Evolutionary conservation across 2,888 invertebrate species (phyloP), one percentile per base, ranked within the genome.

Genomic region (Drosophila mettleri): DNA sequence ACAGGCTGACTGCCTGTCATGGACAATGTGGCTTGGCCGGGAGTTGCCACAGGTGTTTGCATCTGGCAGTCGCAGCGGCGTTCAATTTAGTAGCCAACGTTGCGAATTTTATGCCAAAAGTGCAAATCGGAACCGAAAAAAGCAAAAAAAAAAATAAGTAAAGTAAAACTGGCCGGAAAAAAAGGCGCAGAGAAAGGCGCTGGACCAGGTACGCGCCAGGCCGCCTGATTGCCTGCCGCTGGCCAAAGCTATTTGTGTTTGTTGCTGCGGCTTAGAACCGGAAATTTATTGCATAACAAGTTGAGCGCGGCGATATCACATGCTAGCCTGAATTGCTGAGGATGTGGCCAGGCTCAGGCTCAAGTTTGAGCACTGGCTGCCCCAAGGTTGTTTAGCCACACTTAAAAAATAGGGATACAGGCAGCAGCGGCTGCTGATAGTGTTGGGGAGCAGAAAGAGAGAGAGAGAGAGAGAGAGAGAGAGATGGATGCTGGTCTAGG

Each of bases 231-330:
- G 67, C 46, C 51, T 31, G 67, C 48, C 27, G 36, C 27, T 52
- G 52, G 63, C 67, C 63, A 78, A 84, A 69, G 69, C 49, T 61
- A 53, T 74, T 29, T 51, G 38, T 79, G 55, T 46, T 33, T 33
- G 22, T 39, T 68, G 52, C 49, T 71, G 55, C 54, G 16, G 61
- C 62, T 69, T 80, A 83, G 80, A 88, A 86, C 88, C 88, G 86
- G 86, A 89, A 78, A 86, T 86, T 88, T 89, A 89, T 88, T 86
- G 86, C 89, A 86, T 86, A 89, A 86, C 88, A 89, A 83, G 89
- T 71, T 80, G 73, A 68, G 55, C 38, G 61, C 54, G 59, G 63
- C 81, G 46, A 75, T 79, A 72, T 74, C 71, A 78, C 65, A 79
- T 80, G 80, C 75, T 68, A 76, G 78, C 60, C 45, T 38, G 54